Base-by-base conservation (phyloP, 1,140 invertebrate genomes). In the Lamellibrachia luymesi region DNA sequence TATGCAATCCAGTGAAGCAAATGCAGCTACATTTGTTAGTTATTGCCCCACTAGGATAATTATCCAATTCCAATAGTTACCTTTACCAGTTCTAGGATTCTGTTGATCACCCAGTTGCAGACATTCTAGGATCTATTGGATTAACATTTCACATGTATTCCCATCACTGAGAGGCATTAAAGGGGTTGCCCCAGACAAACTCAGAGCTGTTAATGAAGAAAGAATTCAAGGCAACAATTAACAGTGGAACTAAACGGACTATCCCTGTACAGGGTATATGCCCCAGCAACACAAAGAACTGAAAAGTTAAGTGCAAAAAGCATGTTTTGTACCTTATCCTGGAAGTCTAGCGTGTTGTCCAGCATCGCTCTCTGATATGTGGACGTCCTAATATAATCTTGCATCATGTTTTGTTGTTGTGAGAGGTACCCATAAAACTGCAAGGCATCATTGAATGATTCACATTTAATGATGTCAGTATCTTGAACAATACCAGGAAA, bases 331-430 rank as follows among this genome's bases (percentile, higher is more conserved):
- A 97, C 97, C 96, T 97, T 97, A 93, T 97, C 97, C 95, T 98
- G 97, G 96, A 99, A 99, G 96, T 99, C 99, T 93, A 97, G 97
- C 51, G 98, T 97, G 96, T 99, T 99, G 90, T 98, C 98, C 27
- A 99, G 97, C 96, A 99, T 99, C 91, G 99, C 99, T 95, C 98
- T 97, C 96, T 99, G 99, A 96, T 99, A 99, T 92, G 99, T 99
- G 95, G 98, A 98, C 50, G 99, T 99, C 94, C 99, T 97, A 91
- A 99, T 98, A 96, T 99, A 99, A 96, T 99, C 99, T 97, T 97
- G 97, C 98, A 99, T 98, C 99, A 99, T 99, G 95, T 99, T 99
- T 97, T 99, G 99, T 96, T 99, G 99, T 96, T 99, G 99, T 91
- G 98, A 99, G 93, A 99, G 97, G 97, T 99, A 99, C 93, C 99